Percentiles rank a stretch among this genome's conserved stretches.
Evolutionary conservation across 2,797 vertebrate species (phyloP).

Genomic region (Sebastes aleutianus): DNA sequence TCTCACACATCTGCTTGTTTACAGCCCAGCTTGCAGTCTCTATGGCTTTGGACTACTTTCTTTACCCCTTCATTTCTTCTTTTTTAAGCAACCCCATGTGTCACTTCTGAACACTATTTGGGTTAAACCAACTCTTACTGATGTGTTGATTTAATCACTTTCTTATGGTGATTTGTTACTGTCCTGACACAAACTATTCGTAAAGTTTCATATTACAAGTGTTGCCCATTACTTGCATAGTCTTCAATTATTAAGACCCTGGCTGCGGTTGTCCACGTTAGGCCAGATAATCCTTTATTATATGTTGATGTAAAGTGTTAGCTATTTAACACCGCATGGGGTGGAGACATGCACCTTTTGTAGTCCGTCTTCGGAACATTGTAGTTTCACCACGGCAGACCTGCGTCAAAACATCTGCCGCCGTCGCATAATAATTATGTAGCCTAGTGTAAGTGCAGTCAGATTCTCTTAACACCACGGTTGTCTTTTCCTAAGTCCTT

Average conservation of each 20-base stretch:
- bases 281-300: too few relatives aligned
- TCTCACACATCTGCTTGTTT: constrained; percentile 64
- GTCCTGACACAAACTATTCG: neutral
- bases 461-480: too few relatives aligned
- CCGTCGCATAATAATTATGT: accelerated
- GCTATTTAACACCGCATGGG: too few relatives aligned
- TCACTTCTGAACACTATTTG: neutral
- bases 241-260: neutral
- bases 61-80: neutral
- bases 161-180: neutral
- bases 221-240: neutral
- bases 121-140: neutral
- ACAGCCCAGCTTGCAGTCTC: constrained; percentile 19
- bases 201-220: neutral
- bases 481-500: too few relatives aligned
- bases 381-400: too few relatives aligned
- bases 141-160: neutral
- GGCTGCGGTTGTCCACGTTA: too few relatives aligned
- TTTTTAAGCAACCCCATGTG: neutral
- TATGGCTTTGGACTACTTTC: constrained; percentile 1
- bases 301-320: too few relatives aligned
- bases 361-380: too few relatives aligned
- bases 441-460: too few relatives aligned
- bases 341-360: too few relatives aligned
- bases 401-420: too few relatives aligned